These are phyloP conservation scores for Octonoba sinensis DNA, from an alignment of 2,888 invertebrate genomes.

Conservation along the genomic window DNA sequence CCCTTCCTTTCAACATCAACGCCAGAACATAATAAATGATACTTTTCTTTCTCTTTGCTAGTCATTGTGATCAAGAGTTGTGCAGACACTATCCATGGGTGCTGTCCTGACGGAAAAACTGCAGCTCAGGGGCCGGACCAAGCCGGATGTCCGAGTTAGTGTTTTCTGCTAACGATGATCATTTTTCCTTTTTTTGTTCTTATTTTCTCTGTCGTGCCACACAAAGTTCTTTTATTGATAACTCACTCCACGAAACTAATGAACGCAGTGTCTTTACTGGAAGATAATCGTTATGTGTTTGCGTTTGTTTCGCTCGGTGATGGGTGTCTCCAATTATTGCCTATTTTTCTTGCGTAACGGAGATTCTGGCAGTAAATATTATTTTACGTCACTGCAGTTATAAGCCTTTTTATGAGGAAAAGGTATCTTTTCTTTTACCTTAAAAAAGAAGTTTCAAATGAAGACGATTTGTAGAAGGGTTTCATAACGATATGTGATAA, in stretches of 20 bases:
- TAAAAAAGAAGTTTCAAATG: no score
- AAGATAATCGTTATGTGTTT: constrained; percentile 30
- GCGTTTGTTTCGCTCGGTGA: constrained; percentile 6
- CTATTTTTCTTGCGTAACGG: neutral
- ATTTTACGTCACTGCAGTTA: no score
- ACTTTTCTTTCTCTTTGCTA: neutral
- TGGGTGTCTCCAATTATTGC: neutral
- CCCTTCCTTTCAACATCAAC: no score
- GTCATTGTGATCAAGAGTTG: constrained; percentile 74
- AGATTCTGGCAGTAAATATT: constrained; percentile 1
- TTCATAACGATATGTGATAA: no score
- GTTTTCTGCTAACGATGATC: constrained; percentile 37
- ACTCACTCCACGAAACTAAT: constrained; percentile 30
- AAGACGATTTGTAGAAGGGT: no score
- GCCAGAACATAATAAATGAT: no score
- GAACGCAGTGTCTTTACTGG: constrained; percentile 13
- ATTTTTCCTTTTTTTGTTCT: constrained; percentile 12
- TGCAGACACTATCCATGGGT: constrained; percentile 80
- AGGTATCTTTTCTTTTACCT: no score
- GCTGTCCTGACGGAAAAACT: constrained; percentile 80
- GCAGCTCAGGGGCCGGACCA: constrained; percentile 81
- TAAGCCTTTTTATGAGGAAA: no score
- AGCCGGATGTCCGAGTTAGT: constrained; percentile 82
- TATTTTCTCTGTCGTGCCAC: constrained; percentile 10
- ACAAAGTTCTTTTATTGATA: constrained; percentile 27